Evolutionary conservation across 2,888 invertebrate genomes (phyloP).

Genomic region (Lacanobia wlatinum): DNA sequence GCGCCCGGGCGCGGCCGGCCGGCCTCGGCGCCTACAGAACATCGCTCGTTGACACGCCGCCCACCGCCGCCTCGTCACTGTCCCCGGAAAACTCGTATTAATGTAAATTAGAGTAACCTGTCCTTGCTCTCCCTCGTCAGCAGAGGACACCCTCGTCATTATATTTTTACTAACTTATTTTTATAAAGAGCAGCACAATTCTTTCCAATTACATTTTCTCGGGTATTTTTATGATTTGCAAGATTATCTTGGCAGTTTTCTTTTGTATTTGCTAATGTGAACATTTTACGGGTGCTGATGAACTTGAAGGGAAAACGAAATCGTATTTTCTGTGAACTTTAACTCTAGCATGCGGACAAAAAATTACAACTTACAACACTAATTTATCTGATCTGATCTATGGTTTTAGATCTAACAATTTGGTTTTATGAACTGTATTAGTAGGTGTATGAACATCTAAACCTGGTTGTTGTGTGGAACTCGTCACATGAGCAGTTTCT

Average conservation of each 20-base stretch:
- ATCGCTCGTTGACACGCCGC: constrained; percentile 64
- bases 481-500: not conserved
- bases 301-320: not conserved
- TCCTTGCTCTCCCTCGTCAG: constrained; percentile 77
- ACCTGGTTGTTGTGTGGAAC: not conserved
- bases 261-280: constrained; percentile 38
- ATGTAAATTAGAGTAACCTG: constrained; percentile 81
- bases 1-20: constrained; percentile 52
- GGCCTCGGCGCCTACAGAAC: constrained; percentile 57
- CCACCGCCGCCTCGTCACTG: constrained; percentile 73
- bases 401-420: not conserved
- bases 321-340: not conserved
- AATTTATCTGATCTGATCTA: not conserved
- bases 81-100: constrained; percentile 80
- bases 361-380: not conserved
- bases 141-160: constrained; percentile 59
- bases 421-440: not conserved
- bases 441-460: not conserved
- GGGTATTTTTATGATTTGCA: constrained; percentile 45
- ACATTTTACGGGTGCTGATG: constrained; percentile 19
- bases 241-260: constrained; percentile 47
- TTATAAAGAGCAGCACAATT: constrained; percentile 41
- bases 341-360: not conserved
- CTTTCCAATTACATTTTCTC: constrained; percentile 45
- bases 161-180: constrained; percentile 56